These are phyloP conservation scores for crab-eating macaque (Macaca fascicularis) DNA, from an alignment of 2,113 vertebrate species.

Conservation along the genomic window DNA sequence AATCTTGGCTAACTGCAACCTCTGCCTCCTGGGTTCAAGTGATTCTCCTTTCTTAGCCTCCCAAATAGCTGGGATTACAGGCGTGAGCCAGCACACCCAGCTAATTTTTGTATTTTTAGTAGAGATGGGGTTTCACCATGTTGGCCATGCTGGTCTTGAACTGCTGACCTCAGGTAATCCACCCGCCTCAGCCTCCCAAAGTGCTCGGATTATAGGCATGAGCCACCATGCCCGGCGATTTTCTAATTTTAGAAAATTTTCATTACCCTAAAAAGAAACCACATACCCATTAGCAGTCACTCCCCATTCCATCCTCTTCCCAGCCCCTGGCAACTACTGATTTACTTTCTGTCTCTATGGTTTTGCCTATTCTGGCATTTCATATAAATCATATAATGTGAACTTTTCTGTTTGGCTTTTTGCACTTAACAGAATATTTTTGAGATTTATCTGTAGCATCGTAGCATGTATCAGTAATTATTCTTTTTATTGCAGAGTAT, in stretches of 20 bases:
- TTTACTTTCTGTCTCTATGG: background rate
- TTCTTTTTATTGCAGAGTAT: slow-evolving; percentile 6
- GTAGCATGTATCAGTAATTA: background rate
- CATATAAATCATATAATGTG: background rate
- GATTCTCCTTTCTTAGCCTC: no score
- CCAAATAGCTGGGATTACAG: no score
- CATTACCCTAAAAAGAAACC: background rate
- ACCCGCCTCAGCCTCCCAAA: no score
- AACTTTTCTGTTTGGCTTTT: background rate
- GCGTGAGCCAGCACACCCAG: no score
- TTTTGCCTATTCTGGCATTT: background rate
- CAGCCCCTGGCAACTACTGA: background rate
- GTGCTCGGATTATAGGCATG: no score
- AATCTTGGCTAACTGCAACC: no score
- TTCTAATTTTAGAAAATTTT: slow-evolving; percentile 18
- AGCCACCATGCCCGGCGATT: background rate
- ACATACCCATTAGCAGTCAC: background rate
- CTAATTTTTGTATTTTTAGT: no score
- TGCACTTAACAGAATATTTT: background rate
- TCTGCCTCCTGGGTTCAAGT: no score
- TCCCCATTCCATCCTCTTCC: background rate
- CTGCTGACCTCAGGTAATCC: no score
- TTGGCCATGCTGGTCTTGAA: no score
- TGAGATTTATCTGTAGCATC: background rate
- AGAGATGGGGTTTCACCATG: no score